Evolutionary conservation across 2,888 invertebrate species (phyloP), one percentile per base, ranked within the genome.

Genomic region (Abscondita cerata): DNA sequence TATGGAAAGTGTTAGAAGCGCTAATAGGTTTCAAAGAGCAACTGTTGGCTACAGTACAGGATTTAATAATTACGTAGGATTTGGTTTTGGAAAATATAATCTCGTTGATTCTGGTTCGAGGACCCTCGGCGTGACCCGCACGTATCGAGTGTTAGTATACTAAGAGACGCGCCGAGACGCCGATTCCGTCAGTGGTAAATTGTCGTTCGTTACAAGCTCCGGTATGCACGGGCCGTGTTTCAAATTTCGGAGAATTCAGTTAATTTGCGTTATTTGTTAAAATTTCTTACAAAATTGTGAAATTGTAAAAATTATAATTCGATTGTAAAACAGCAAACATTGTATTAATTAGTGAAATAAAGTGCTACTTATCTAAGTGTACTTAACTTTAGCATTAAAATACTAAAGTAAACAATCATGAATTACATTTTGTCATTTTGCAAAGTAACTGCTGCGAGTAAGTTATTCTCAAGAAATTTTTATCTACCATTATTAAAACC

Each of bases 401-500:
- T 9, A 12, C 9, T 13, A 38, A 38, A 38, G 9, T 38, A 38
- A 38, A 13, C 4, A 38, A 12, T 38, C 9, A 80, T 81, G 73
- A 80, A 80, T 71, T 81, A 80, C 72, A 77, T 80, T 68, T 67
- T 81, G 59, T 79, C 79, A 72, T 92, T 88, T 80, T 93, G 93
- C 81, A 88, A 91, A 80, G 92, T 93, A 71, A 93, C 92, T 62
- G 92, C 91, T 69, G 89, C 88, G 76, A 91, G 91, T 80, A 85
- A 89, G 70, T 90, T 90, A 73, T 86, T 93, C 74, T 91, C 91
- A 33, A 89, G 91, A 76, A 91, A 92, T 51, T 91, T 92, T 80
- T 93, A 93, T 78, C 89, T 93, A 75, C 93, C 93, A 16, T 83
- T 93, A 44, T 83, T 93, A 57, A 91, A 91, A 52, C 92, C 92